Percentiles rank a stretch among this genome's conserved stretches.
Evolutionary conservation across 2,113 vertebrate species (phyloP).

Genomic region (Ammodramus savannarum): DNA sequence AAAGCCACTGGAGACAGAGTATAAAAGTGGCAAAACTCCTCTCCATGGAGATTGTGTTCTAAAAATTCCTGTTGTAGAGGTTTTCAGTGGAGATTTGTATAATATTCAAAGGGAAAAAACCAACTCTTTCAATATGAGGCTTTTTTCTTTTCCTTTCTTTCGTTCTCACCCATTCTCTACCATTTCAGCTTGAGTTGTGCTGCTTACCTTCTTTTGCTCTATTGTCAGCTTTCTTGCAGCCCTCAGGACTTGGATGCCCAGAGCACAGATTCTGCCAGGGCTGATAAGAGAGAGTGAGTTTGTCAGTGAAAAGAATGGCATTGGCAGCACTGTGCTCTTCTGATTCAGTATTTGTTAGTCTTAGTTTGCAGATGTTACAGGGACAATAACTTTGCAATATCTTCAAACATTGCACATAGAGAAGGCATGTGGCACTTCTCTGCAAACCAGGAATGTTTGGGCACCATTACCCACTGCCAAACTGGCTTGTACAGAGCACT

Average conservation of each 20-base stretch:
- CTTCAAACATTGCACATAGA: not conserved
- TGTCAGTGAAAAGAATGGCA: not conserved
- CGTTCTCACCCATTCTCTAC: not conserved
- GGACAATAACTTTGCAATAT: not conserved
- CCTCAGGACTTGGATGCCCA: not conserved
- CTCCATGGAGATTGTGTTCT: not conserved
- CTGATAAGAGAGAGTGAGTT: not conserved
- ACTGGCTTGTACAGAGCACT: not conserved
- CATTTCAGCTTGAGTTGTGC: not conserved
- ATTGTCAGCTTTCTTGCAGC: not conserved
- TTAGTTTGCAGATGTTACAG: not conserved
- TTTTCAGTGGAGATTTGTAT: not conserved
- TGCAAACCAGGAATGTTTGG: not conserved
- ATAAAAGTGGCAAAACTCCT: not conserved
- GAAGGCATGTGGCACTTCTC: not conserved
- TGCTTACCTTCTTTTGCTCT: not conserved
- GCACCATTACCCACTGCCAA: not conserved
- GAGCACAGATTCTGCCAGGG: not conserved
- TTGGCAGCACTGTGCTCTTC: not conserved
- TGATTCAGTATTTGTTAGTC: not conserved
- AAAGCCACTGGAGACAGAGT: not conserved
- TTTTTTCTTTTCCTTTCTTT: not conserved
- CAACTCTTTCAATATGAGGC: not conserved
- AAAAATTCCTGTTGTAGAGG: not conserved
- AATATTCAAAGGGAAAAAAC: not conserved